Percentiles rank a stretch among this genome's conserved stretches.
Evolutionary conservation across 2,797 vertebrate genomes (phyloP).

Genomic region (Saguinus oedipus): DNA sequence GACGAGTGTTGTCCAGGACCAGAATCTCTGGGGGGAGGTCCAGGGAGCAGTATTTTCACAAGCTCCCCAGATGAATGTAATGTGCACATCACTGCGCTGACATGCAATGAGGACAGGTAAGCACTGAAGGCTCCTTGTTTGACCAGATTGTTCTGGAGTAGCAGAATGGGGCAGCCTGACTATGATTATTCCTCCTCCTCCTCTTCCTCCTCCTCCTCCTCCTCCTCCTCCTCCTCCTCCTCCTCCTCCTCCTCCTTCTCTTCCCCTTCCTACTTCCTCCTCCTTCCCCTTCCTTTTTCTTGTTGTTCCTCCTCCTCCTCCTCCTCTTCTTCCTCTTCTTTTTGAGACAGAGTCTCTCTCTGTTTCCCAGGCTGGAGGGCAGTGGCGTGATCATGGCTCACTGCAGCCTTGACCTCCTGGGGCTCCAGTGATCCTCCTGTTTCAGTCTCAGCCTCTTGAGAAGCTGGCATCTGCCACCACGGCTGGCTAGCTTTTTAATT

Average conservation of each 20-base stretch:
- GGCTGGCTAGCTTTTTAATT: neutral
- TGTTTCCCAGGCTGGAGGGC: neutral
- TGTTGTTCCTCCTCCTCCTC: no score
- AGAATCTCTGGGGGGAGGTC: neutral
- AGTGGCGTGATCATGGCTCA: neutral
- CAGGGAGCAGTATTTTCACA: neutral
- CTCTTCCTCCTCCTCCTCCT: no score
- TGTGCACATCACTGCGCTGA: neutral
- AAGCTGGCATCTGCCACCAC: neutral
- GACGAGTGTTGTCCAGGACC: neutral
- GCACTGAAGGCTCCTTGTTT: neutral
- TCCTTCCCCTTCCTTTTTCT: no score
- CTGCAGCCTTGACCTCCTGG: neutral
- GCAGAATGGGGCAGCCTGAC: neutral
- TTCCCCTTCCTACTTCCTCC: no score
- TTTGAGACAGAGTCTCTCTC: neutral
- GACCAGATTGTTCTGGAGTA: neutral
- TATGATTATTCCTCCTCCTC: no score
- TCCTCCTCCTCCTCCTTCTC: no score
- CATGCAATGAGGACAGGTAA: neutral
- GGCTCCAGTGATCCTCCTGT: neutral
- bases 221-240: no score
- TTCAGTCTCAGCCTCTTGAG: neutral
- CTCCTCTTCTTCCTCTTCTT: no score
- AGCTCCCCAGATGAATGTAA: neutral